Percentiles rank a stretch among this genome's conserved stretches.
Conservation (phyloP, 2,797 vertebrate genomes). For the Danio aesculapii region DNA sequence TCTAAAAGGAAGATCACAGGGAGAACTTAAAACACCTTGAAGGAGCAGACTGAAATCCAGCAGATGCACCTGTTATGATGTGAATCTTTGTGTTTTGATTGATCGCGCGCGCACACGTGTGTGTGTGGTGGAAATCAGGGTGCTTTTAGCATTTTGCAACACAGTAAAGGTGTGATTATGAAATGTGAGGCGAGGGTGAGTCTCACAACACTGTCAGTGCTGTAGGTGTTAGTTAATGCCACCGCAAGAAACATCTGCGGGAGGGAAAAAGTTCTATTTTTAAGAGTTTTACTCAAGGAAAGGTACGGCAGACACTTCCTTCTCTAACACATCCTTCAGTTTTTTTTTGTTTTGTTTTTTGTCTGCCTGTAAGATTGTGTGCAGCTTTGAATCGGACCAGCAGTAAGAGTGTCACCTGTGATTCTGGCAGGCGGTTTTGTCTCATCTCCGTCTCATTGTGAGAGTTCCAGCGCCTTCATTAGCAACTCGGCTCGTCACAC, state of each 20-base stretch:
- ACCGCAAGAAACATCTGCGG: conserved; percentile 40
- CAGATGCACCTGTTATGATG: conserved; percentile 25
- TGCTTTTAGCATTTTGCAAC: conserved; percentile 31
- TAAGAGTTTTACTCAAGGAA: conserved; percentile 22
- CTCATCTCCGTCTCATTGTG: conserved; percentile 73
- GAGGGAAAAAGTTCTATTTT: neutral
- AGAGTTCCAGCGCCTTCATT: conserved; percentile 81
- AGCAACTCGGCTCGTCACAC: conserved; percentile 84
- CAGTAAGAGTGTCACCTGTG: conserved; percentile 52
- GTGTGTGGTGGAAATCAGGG: conserved; percentile 27
- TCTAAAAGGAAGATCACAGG: neutral
- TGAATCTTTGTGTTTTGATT: conserved; percentile 3
- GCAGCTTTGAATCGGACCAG: conserved; percentile 5
- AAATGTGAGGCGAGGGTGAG: conserved; percentile 32
- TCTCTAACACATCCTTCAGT: conserved; percentile 2
- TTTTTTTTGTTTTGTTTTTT: neutral
- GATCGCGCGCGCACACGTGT: neutral
- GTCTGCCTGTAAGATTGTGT: conserved; percentile 16
- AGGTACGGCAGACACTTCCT: neutral
- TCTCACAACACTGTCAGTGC: conserved; percentile 21
- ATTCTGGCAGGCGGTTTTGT: conserved; percentile 69
- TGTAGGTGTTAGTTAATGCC: conserved; percentile 42
- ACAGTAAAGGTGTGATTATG: conserved; percentile 40
- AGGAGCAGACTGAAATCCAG: neutral
- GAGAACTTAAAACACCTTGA: neutral